Evolutionary conservation across 1,140 invertebrate species (phyloP), one percentile per base, ranked within the genome.

Genomic region (Panulirus ornatus): DNA sequence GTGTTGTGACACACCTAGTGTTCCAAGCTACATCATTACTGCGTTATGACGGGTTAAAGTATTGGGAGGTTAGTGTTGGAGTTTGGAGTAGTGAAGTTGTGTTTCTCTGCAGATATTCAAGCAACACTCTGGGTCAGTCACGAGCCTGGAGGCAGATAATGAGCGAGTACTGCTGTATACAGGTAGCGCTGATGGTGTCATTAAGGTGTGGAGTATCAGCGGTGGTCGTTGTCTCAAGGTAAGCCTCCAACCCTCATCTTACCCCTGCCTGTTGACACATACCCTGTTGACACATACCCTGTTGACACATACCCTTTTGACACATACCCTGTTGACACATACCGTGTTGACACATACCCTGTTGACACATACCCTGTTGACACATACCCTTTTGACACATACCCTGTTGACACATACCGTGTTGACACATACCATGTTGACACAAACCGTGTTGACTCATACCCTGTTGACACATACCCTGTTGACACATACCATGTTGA

Each of bases 161-260:
- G 83, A 92, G 8, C 94, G 94, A 2, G 92, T 93, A 79, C 93
- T 94, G 19, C 92, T 95, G 2, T 95, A 94, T 90, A 95, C 95
- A 6, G 94, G 94, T 86, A 94, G 94, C 84, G 94, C 93, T 9
- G 95, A 95, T 91, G 92, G 93, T 79, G 93, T 93, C 0, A 93
- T 95, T 44, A 93, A 93, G 22, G 94, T 94, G 70, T 95, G 95
- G 95, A 93, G 94, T 84, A 93, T 95, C 11, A 87, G 93, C 22
- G 94, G 93, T 14, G 95, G 94, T 14, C 94, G 92, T 38, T 66
- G 75, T n/a, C 14, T 93, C 0, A 92, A 90, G 89, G 92, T 92
- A 81, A 2, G 58, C 8, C 5, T 47, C 14, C 14, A 11, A 47
- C 44, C 14, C 44, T 6, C 44, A 47, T 14, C 44, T 47, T 5